Percentiles rank a stretch among this genome's conserved stretches.
phyloP scores from a whole-genome alignment of 2,888 invertebrate species.

The Bembecia ichneumoniformis region DNA sequence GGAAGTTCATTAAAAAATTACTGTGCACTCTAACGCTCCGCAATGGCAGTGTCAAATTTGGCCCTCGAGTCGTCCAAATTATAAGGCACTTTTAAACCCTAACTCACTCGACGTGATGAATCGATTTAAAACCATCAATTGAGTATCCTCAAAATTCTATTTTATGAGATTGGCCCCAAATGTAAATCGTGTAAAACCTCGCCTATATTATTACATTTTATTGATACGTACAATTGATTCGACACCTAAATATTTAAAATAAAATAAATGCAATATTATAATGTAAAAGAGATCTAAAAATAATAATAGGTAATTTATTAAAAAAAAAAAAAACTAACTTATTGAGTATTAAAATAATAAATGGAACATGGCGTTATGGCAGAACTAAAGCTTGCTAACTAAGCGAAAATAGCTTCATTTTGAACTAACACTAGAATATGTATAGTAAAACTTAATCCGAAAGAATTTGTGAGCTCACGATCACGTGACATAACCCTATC shows the following conservation, averaged over 20 bases:
- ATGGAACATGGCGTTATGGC: slow-evolving; percentile 74
- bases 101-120: not conserved
- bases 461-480: not conserved
- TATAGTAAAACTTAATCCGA: slow-evolving; percentile 10
- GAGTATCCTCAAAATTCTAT: slow-evolving; percentile 2
- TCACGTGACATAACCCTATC: not conserved
- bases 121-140: not conserved
- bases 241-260: slow-evolving; percentile 21
- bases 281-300: slow-evolving; percentile 70
- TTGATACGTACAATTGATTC: not conserved
- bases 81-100: slow-evolving; percentile 47
- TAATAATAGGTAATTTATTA: slow-evolving; percentile 25
- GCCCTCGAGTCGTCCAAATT: slow-evolving; percentile 12
- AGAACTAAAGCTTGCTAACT: slow-evolving; percentile 67
- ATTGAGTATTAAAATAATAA: slow-evolving; percentile 69
- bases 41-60: slow-evolving; percentile 41
- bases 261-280: slow-evolving; percentile 64
- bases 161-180: slow-evolving; percentile 38
- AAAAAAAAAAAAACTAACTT: slow-evolving; percentile 57
- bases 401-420: slow-evolving; percentile 69
- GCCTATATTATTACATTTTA: not conserved
- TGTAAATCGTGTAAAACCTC: slow-evolving; percentile 2
- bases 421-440: slow-evolving; percentile 49
- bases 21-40: slow-evolving; percentile 30
- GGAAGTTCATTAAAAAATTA: slow-evolving; percentile 58